Conservation (phyloP, 2,888 invertebrate species). For the Cyclophora punctaria region DNA sequence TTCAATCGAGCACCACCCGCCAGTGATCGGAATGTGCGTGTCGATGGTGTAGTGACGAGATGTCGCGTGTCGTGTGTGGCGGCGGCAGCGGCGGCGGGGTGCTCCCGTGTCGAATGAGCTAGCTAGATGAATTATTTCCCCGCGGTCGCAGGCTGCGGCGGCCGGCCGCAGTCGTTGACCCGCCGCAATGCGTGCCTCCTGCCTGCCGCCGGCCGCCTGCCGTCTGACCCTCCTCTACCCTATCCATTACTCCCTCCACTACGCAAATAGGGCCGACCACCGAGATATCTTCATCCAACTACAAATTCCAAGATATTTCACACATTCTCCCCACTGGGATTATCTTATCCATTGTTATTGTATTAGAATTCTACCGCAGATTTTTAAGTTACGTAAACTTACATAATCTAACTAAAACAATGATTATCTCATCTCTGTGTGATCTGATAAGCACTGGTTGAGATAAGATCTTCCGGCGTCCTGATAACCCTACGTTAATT, state of each 20-base stretch:
- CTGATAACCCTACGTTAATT: too few relatives aligned
- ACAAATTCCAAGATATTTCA: constrained; percentile 5
- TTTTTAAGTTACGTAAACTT: too few relatives aligned
- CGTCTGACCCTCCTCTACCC: constrained; percentile 29
- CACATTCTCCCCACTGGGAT: constrained; percentile 1
- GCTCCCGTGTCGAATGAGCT: constrained; percentile 43
- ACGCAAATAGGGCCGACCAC: constrained; percentile 4
- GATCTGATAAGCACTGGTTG: constrained; percentile 21
- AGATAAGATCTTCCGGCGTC: constrained; percentile 31
- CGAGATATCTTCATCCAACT: constrained; percentile 13
- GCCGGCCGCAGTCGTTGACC: constrained; percentile 60
- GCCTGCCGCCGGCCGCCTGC: neutral
- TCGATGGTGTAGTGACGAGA: constrained; percentile 5
- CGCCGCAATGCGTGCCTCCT: constrained; percentile 22
- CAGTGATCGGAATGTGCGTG: constrained; percentile 13
- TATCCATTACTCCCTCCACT: constrained; percentile 7
- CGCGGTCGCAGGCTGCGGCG: constrained; percentile 23
- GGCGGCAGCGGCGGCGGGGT: constrained; percentile 13
- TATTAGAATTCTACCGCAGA: too few relatives aligned
- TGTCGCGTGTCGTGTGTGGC: constrained; percentile 20
- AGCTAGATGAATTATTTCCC: constrained; percentile 51
- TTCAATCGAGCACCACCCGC: too few relatives aligned
- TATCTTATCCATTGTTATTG: neutral
- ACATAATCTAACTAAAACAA: constrained; percentile 47
- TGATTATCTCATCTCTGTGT: constrained; percentile 45